These are phyloP conservation scores for Laterallus jamaicensis DNA, from an alignment of 2,113 vertebrate genomes.

Conservation along the genomic window DNA sequence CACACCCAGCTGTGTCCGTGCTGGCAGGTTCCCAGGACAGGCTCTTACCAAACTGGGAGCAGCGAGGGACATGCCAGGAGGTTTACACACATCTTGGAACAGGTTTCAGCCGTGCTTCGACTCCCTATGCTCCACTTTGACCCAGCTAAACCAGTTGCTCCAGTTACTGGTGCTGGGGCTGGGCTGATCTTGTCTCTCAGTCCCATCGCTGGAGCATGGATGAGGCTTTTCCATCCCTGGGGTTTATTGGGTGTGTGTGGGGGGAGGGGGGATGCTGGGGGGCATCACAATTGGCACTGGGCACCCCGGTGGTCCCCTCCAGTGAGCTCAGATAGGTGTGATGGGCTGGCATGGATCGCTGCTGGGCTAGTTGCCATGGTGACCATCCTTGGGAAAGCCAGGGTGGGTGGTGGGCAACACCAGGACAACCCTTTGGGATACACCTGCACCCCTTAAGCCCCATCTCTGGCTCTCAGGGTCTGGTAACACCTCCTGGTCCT, in stretches of 20 bases:
- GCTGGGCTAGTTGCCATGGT: background rate
- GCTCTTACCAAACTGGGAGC: background rate
- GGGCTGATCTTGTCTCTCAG: background rate
- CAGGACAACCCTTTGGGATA: background rate
- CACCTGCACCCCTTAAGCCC: fast-evolving
- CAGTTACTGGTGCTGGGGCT: slow-evolving; percentile 22
- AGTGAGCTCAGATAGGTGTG: fast-evolving
- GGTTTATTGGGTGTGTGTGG: background rate
- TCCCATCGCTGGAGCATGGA: background rate
- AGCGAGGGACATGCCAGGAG: slow-evolving; percentile 3
- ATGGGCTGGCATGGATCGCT: background rate
- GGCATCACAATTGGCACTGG: fast-evolving
- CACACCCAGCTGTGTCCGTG: background rate
- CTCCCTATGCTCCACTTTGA: background rate
- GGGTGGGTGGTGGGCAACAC: fast-evolving
- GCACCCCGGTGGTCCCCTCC: background rate
- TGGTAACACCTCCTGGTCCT: fast-evolving
- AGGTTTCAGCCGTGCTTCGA: background rate
- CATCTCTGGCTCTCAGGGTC: fast-evolving
- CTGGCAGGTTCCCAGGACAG: background rate
- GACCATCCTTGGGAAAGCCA: fast-evolving
- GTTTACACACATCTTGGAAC: slow-evolving; percentile 19
- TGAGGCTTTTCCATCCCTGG: background rate
- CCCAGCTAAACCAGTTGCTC: slow-evolving; percentile 59
- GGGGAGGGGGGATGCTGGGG: background rate